phyloP scores from a whole-genome alignment of 2,797 vertebrate species.

The Valencia hispanica region DNA sequence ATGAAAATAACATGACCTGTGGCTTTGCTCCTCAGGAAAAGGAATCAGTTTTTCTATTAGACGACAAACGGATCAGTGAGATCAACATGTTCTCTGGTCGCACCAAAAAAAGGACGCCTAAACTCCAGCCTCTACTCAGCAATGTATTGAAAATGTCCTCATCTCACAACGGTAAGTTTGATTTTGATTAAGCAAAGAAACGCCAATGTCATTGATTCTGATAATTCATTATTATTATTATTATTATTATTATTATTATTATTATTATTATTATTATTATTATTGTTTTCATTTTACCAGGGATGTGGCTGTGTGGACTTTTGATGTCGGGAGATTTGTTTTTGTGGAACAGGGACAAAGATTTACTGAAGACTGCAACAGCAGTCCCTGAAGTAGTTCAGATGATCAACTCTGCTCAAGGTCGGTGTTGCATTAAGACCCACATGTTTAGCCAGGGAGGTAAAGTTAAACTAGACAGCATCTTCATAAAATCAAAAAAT shows the following conservation, averaged over 20 bases:
- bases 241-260: too few relatives aligned
- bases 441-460: background rate
- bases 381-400: slow-evolving; percentile 79
- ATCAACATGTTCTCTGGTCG: slow-evolving; percentile 90
- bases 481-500: too few relatives aligned
- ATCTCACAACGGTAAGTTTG: slow-evolving; percentile 85
- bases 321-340: slow-evolving; percentile 90
- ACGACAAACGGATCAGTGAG: slow-evolving; percentile 90
- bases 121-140: slow-evolving; percentile 86
- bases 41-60: slow-evolving; percentile 91
- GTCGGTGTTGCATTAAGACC: slow-evolving; percentile 59
- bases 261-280: too few relatives aligned
- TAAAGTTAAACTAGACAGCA: background rate
- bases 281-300: slow-evolving; percentile 65
- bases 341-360: slow-evolving; percentile 93
- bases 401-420: slow-evolving; percentile 75
- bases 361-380: slow-evolving; percentile 84
- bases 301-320: slow-evolving; percentile 89
- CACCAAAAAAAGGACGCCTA: slow-evolving; percentile 90
- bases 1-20: background rate
- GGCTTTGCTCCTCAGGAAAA: slow-evolving; percentile 83
- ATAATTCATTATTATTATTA: background rate
- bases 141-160: slow-evolving; percentile 84
- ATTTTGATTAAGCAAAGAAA: background rate
- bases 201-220: background rate